phyloP scores from a whole-genome alignment of 2,888 invertebrate species.

The Tromatobia lineatoria region DNA sequence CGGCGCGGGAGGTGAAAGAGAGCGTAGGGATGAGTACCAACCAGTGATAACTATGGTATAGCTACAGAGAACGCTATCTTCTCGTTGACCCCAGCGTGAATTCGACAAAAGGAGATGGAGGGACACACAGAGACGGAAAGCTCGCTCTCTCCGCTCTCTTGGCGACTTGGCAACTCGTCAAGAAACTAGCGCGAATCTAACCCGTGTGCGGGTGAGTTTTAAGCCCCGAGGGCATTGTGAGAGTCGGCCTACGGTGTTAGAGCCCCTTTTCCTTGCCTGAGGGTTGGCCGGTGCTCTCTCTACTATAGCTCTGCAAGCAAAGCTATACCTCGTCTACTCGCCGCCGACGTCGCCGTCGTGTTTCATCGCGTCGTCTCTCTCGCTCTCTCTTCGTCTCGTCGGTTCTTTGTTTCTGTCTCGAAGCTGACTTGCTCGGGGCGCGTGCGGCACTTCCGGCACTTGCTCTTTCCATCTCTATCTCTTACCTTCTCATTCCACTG shows the following conservation, averaged over 20 bases:
- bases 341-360: constrained; percentile 12
- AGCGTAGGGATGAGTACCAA: constrained; percentile 8
- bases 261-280: constrained; percentile 40
- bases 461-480: constrained; percentile 16
- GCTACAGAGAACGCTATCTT: constrained; percentile 47
- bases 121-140: constrained; percentile 68
- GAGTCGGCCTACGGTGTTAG: constrained; percentile 51
- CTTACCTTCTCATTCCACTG: constrained; percentile 4
- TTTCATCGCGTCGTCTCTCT: constrained; percentile 55
- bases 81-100: constrained; percentile 62
- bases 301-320: constrained; percentile 9
- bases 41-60: constrained; percentile 29
- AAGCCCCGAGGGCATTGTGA: constrained; percentile 72
- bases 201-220: constrained; percentile 68
- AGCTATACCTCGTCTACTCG: constrained; percentile 2
- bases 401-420: constrained; percentile 74
- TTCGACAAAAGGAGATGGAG: constrained; percentile 67
- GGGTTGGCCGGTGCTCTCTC: constrained; percentile 30
- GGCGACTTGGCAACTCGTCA: constrained; percentile 85
- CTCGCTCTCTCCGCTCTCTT: constrained; percentile 75
- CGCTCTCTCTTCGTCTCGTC: constrained; percentile 70
- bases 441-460: constrained; percentile 34
- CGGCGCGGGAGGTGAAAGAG: constrained; percentile 20
- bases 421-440: constrained; percentile 77
- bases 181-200: constrained; percentile 84